Base-by-base conservation (phyloP, 2,113 vertebrate genomes). In the Nothocercus nigrocapillus region DNA sequence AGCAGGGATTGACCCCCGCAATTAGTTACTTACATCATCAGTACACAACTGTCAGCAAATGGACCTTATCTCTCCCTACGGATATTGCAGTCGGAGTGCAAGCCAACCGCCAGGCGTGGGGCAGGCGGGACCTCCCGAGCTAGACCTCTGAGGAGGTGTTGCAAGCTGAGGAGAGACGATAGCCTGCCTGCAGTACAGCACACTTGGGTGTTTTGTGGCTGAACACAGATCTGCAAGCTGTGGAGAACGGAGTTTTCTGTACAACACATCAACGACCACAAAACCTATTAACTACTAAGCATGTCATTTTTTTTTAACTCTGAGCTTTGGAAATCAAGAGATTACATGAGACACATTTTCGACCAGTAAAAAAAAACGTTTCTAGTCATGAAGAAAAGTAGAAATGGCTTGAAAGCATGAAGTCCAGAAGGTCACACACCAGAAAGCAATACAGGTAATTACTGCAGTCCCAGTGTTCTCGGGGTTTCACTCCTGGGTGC, bases 191-290 rank as follows among this genome's bases (percentile, higher is more conserved):
- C 14, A 11, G 12, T 25, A 7, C 5, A 38, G 38, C 36, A 53
- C 22, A 17, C 53, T 44, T 27, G 7, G 0, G 0, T 32, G 22
- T 18, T 38, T n/a, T 1, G 0, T 18, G 59, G n/a, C 66, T 79
- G 66, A 73, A 47, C 32, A 17, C 1, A 4, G 9, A 54, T 21
- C 79, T 54, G n/a, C 59, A 54, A 53, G 58, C n/a, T 54, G 16
- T 40, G 44, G 51, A 20, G 51, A 83, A 30, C 6, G 12, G 24
- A 67, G 30, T 47, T 68, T 74, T 27, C 45, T 36, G 25, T 36
- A 24, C 36, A 68, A 49, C 7, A 16, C 8, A 28, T 63, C 47
- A 63, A 25, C 24, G n/a, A 28, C n/a, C 32, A 6, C 28, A 54
- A 56, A 79, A 58, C 1, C 2, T 34, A 49, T 45, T 53, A 38